Conservation (phyloP, 2,113 vertebrate genomes). For the Lepisosteus oculatus region DNA sequence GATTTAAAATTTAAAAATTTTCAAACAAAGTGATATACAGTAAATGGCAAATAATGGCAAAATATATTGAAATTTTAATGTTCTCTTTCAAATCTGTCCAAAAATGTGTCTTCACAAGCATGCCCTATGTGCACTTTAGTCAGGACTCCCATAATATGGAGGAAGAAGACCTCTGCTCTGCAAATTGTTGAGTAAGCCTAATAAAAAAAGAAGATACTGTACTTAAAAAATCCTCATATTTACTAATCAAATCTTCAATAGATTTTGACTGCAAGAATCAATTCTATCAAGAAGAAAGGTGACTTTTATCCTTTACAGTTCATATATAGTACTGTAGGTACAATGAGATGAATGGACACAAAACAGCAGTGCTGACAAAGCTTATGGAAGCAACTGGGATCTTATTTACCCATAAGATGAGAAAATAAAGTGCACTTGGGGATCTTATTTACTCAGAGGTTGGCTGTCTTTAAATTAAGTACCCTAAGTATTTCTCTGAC, state of each 20-base stretch:
- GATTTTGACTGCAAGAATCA: background rate
- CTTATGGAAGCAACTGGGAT: constrained; percentile 1
- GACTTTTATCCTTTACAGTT: background rate
- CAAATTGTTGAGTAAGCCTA: background rate
- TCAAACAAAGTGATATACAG: too few species aligned
- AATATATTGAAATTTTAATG: too few species aligned
- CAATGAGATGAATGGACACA: background rate
- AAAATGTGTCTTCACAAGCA: too few species aligned
- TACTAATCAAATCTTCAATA: background rate
- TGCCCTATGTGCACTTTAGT: too few species aligned
- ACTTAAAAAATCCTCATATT: background rate
- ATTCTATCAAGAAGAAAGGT: background rate
- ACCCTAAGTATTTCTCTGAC: background rate
- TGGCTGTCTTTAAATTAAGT: background rate
- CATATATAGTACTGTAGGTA: background rate
- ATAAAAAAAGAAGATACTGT: too few species aligned
- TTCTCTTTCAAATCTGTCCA: too few species aligned
- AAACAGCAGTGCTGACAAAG: constrained; percentile 3
- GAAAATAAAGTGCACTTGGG: constrained; percentile 4
- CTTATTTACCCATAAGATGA: background rate
- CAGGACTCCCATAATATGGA: background rate
- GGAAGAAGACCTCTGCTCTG: background rate
- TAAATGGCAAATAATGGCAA: too few species aligned
- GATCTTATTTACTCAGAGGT: background rate
- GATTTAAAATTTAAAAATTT: too few species aligned